phyloP scores from a whole-genome alignment of 2,797 vertebrate genomes.

The Meriones psammophilus region DNA sequence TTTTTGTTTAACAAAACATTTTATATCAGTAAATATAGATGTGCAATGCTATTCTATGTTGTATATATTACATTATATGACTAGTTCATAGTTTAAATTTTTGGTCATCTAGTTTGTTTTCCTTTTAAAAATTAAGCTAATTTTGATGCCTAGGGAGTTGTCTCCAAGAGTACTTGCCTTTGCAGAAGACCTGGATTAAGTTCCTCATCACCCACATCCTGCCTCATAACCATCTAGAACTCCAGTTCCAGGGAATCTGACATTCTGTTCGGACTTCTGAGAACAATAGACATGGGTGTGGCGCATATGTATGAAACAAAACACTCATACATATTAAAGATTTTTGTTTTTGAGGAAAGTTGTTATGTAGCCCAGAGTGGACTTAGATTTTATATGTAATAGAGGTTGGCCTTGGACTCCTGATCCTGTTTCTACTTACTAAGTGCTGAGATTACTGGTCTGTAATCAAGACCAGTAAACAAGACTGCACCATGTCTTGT shows the following conservation, averaged over 20 bases:
- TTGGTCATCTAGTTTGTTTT: background rate
- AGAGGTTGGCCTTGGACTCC: background rate
- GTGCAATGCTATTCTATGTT: background rate
- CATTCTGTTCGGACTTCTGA: background rate
- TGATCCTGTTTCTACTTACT: background rate
- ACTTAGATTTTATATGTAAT: background rate
- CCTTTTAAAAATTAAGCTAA: background rate
- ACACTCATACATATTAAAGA: too few species aligned
- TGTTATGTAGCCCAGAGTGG: background rate
- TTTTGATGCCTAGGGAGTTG: background rate
- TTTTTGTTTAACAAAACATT: constrained; percentile 39
- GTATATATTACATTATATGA: background rate
- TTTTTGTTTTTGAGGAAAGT: background rate
- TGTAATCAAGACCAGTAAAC: background rate
- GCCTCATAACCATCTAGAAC: background rate
- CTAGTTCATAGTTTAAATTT: constrained; percentile 37
- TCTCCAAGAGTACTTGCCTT: background rate
- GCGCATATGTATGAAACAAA: background rate
- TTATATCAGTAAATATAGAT: constrained; percentile 7
- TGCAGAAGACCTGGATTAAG: background rate
- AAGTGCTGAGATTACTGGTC: background rate
- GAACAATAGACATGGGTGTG: background rate
- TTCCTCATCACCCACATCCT: background rate
- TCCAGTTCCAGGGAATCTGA: background rate
- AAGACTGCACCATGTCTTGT: background rate